These are phyloP conservation scores for Plestiodon gilberti DNA, from an alignment of 2,113 vertebrate species.

Conservation along the genomic window DNA sequence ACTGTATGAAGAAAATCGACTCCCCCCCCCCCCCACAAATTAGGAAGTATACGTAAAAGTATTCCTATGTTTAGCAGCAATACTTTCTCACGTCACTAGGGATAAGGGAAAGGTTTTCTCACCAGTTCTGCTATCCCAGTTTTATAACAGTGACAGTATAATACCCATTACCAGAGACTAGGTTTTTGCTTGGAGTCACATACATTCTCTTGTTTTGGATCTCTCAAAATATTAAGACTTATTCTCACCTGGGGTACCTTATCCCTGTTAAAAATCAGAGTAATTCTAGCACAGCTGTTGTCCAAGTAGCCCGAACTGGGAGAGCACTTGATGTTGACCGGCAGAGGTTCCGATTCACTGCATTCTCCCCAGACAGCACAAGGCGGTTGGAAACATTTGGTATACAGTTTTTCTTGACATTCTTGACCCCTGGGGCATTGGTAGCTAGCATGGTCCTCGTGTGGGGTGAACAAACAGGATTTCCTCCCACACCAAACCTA, in stretches of 20 bases:
- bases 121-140: neutral
- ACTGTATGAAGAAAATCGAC: neutral
- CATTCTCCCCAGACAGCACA: slow-evolving; percentile 91
- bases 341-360: slow-evolving; percentile 74
- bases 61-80: neutral
- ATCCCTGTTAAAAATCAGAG: slow-evolving; percentile 85
- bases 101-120: neutral
- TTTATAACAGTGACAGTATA: neutral
- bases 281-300: slow-evolving; percentile 91
- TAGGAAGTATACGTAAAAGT: neutral
- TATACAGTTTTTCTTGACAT: slow-evolving; percentile 80
- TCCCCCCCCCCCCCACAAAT: neutral
- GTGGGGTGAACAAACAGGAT: slow-evolving; percentile 82
- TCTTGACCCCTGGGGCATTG: slow-evolving; percentile 83
- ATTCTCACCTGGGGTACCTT: slow-evolving; percentile 89
- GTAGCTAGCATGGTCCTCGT: slow-evolving; percentile 51
- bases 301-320: slow-evolving; percentile 87
- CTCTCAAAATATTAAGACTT: neutral
- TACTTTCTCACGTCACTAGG: no score
- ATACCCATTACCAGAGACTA: neutral
- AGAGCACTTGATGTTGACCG: slow-evolving; percentile 80
- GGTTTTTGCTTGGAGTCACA: neutral
- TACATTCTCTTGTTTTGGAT: neutral
- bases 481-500: slow-evolving; percentile 91
- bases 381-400: slow-evolving; percentile 87